Percentiles rank a stretch among this genome's conserved stretches.
phyloP scores from a whole-genome alignment of 1,140 invertebrate genomes.

The Probaryconus sp. region DNA sequence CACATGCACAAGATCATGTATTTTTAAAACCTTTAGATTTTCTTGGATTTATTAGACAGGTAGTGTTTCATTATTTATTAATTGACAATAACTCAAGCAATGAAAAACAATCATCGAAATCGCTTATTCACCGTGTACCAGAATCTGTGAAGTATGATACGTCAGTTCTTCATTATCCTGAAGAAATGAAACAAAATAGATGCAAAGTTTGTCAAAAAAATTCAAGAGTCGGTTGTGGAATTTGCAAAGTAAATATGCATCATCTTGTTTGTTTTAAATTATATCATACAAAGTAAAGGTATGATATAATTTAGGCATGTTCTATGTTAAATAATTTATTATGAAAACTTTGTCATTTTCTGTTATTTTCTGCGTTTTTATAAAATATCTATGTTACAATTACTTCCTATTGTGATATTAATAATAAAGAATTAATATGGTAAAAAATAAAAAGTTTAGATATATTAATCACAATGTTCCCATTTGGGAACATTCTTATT shows the following conservation, averaged over 20 bases:
- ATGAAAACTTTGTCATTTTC: too few species aligned
- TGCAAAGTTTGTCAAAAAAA: background rate
- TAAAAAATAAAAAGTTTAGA: too few species aligned
- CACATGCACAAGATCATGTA: background rate
- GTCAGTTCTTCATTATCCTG: background rate
- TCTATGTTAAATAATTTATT: too few species aligned
- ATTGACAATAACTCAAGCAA: background rate
- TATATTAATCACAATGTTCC: too few species aligned
- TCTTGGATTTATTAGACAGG: background rate
- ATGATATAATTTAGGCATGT: too few species aligned
- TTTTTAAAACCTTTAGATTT: background rate
- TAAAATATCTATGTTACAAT: too few species aligned
- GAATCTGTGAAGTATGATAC: background rate
- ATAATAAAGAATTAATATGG: too few species aligned
- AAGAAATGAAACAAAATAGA: background rate
- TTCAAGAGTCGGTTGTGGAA: background rate
- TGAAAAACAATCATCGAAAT: background rate
- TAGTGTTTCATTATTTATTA: background rate
- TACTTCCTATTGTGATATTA: too few species aligned
- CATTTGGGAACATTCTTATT: too few species aligned
- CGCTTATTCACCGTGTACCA: background rate
- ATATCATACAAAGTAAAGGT: too few species aligned
- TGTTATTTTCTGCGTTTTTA: too few species aligned
- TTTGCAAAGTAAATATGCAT: slow-evolving; percentile 1
- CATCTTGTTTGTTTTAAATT: background rate